Evolutionary conservation across 2,888 invertebrate species (phyloP).

Genomic region (Pristionchus mayeri): DNA sequence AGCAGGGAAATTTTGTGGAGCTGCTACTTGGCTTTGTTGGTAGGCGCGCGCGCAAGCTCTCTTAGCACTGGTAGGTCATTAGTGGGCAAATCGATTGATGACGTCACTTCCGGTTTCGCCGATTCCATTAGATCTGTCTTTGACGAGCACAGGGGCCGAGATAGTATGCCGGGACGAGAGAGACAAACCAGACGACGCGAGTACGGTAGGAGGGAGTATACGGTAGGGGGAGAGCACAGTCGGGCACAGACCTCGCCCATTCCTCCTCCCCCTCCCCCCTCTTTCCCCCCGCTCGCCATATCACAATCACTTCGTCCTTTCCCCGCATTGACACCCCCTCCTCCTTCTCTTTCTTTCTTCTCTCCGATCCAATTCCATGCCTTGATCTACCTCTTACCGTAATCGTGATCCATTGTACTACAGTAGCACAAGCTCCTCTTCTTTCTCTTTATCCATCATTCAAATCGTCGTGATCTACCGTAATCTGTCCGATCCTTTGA

Average conservation of each 20-base stretch:
- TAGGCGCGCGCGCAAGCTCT: too few species aligned
- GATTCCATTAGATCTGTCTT: neutral
- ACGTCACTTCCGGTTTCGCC: constrained; percentile 19
- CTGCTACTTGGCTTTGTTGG: neutral
- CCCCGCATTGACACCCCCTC: neutral
- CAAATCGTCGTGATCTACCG: constrained; percentile 17
- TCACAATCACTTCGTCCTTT: constrained; percentile 21
- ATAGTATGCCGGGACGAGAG: neutral
- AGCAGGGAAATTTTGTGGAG: neutral
- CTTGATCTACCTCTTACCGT: neutral
- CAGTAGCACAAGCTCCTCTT: neutral
- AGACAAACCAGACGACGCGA: neutral
- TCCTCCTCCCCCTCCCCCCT: neutral
- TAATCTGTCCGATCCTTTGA: neutral
- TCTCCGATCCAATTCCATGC: neutral
- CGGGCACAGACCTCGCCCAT: neutral
- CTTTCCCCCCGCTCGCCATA: neutral
- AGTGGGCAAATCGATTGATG: neutral
- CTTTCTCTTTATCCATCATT: neutral
- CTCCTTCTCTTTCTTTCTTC: neutral
- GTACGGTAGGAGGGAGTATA: constrained; percentile 21
- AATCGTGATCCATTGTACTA: neutral
- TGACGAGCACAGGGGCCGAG: neutral
- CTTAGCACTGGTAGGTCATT: neutral
- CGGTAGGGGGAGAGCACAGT: neutral